Conservation (phyloP, 2,797 vertebrate species). For the Cynopterus sphinx region DNA sequence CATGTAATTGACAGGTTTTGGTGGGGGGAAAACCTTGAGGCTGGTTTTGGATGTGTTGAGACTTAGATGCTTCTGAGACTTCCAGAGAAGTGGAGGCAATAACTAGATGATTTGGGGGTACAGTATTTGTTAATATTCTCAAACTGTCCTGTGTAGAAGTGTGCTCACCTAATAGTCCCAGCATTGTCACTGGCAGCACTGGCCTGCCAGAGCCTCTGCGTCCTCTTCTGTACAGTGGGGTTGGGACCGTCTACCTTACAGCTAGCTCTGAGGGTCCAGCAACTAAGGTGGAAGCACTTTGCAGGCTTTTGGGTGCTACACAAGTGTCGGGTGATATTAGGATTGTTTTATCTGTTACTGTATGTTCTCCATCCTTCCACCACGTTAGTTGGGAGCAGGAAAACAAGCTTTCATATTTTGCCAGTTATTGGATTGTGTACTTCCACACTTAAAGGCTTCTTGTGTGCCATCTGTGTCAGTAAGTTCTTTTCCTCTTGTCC, state of each 20-base stretch:
- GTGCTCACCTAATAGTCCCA: neutral
- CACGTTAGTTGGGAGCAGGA: neutral
- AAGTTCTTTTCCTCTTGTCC: neutral
- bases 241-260: fast-evolving
- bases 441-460: neutral
- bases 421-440: neutral
- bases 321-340: too few relatives aligned
- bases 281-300: neutral
- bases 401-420: neutral
- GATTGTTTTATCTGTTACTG: fast-evolving
- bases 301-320: too few relatives aligned
- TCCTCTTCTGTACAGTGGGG: neutral
- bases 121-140: neutral
- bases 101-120: neutral
- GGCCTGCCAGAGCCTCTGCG: neutral
- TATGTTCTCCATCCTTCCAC: fast-evolving
- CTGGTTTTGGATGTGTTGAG: neutral
- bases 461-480: neutral
- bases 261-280: neutral
- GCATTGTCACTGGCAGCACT: neutral
- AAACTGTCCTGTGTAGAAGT: neutral
- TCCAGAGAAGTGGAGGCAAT: neutral
- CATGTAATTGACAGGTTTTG: neutral
- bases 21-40: neutral
- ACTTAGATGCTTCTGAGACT: neutral